Conservation (phyloP, 2,113 vertebrate genomes). For the Oostethus manadensis region DNA sequence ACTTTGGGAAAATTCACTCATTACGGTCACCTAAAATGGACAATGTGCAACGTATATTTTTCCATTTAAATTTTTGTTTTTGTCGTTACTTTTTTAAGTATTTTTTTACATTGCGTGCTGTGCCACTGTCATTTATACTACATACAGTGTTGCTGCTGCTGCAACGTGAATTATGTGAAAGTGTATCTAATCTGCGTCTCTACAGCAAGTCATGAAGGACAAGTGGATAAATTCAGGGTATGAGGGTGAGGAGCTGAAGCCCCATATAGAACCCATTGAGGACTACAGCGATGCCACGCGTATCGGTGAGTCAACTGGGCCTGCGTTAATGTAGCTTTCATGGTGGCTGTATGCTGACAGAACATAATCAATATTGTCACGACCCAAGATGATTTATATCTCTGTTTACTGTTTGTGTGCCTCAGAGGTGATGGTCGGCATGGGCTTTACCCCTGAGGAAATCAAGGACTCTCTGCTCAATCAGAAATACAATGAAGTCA, state of each 20-base stretch:
- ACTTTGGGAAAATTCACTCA: no score
- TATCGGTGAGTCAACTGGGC: constrained; percentile 50
- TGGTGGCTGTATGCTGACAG: background rate
- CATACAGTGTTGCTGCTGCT: background rate
- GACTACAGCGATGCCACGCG: constrained; percentile 65
- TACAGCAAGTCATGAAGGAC: constrained; percentile 96
- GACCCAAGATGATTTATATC: background rate
- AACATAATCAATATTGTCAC: background rate
- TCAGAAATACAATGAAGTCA: constrained; percentile 93
- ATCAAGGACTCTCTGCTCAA: constrained; percentile 87
- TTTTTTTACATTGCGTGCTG: background rate
- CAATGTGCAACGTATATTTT: no score
- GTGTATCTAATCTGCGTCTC: background rate
- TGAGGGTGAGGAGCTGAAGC: constrained; percentile 84
- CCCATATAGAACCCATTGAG: constrained; percentile 78
- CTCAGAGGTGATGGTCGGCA: constrained; percentile 92
- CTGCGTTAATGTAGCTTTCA: background rate
- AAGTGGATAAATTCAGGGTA: constrained; percentile 92
- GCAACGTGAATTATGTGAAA: no score
- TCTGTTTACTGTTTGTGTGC: constrained; percentile 9
- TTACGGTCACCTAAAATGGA: no score
- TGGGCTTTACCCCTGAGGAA: constrained; percentile 89
- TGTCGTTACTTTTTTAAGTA: no score
- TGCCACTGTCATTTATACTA: background rate
- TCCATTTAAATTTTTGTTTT: no score